Conservation (phyloP, 1,140 invertebrate species). For the Ceratina japonica region DNA sequence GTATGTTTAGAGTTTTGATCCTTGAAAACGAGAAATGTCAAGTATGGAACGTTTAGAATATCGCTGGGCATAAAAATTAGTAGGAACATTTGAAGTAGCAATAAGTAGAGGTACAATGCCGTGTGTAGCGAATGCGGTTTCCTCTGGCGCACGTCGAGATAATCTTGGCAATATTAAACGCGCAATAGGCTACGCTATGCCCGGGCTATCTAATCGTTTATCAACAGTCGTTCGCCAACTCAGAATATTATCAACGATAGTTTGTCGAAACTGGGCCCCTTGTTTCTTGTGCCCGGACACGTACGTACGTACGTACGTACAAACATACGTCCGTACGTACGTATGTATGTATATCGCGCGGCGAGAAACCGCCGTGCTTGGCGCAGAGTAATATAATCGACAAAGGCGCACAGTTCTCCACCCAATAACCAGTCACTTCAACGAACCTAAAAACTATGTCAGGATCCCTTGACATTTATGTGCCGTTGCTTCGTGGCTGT, state of each 20-base stretch:
- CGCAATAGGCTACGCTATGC: conserved; percentile 44
- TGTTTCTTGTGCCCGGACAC: neutral
- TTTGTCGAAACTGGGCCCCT: conserved; percentile 27
- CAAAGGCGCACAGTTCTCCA: neutral
- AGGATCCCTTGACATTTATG: conserved; percentile 65
- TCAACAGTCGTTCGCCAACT: conserved; percentile 41
- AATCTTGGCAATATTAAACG: conserved; percentile 58
- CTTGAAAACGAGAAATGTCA: too few species aligned
- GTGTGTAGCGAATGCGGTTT: conserved; percentile 6
- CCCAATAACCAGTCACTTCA: conserved; percentile 29
- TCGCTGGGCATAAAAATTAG: too few species aligned
- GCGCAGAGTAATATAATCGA: conserved; percentile 18
- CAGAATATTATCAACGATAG: conserved; percentile 46
- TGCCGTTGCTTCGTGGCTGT: conserved; percentile 39
- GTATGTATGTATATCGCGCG: neutral
- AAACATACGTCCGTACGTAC: too few species aligned
- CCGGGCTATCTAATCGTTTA: conserved; percentile 60
- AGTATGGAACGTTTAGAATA: too few species aligned
- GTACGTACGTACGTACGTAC: neutral
- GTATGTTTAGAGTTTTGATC: too few species aligned
- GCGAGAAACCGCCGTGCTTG: neutral
- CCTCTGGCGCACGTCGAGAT: conserved; percentile 30
- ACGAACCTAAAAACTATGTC: conserved; percentile 56
- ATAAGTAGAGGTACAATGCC: neutral
- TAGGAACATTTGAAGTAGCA: too few species aligned